phyloP scores from a whole-genome alignment of 2,797 vertebrate genomes.

The Otolemur crassicaudatus region DNA sequence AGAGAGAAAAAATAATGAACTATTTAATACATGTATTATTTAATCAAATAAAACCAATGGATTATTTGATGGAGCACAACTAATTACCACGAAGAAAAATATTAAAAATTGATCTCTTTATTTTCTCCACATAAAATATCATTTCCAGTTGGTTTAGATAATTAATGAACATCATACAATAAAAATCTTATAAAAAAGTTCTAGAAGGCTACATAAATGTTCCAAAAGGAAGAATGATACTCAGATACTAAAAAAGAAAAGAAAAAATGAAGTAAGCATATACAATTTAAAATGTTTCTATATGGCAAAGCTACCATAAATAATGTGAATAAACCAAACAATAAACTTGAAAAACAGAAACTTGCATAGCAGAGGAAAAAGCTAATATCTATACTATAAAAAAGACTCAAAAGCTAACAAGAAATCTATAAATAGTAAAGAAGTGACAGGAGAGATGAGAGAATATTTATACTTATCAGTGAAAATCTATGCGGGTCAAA shows the following conservation, averaged over 20 bases:
- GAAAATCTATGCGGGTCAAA: not conserved
- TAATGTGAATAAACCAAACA: not conserved
- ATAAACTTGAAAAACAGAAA: not conserved
- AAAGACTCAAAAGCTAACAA: not conserved
- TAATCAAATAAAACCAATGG: not conserved
- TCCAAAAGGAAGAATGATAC: not conserved
- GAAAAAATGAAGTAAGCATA: not conserved
- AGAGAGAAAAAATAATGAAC: not conserved
- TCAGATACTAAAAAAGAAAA: not conserved
- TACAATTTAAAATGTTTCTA: not conserved
- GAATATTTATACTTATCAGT: not conserved
- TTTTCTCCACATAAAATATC: not conserved
- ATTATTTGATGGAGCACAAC: not conserved
- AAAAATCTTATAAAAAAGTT: not conserved
- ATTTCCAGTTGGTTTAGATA: not conserved
- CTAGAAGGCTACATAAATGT: not conserved
- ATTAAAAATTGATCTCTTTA: not conserved
- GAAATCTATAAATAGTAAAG: slow-evolving; percentile 5
- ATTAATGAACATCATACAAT: slow-evolving; percentile 2
- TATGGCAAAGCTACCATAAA: not conserved
- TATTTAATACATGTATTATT: not conserved
- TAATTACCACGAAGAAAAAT: not conserved
- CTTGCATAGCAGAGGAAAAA: not conserved
- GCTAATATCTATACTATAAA: not conserved
- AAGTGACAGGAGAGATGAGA: not conserved